Percentiles rank a stretch among this genome's conserved stretches.
Conservation (phyloP, 2,888 invertebrate genomes). For the Rhabditoides inermis region DNA sequence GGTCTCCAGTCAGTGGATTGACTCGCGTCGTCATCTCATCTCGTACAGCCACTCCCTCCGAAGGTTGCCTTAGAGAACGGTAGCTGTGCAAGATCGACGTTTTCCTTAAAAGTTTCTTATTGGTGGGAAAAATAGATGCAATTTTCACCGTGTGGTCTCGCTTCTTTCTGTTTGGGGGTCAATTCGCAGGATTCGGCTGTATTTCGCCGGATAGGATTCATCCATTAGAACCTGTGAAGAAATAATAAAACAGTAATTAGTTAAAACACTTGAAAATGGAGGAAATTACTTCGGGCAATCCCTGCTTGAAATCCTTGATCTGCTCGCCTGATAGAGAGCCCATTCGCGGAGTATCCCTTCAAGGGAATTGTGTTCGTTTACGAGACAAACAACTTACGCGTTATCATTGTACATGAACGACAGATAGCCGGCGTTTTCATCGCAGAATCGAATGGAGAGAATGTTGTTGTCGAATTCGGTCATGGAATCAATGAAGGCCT, state of each 20-base stretch:
- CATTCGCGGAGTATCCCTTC: constrained; percentile 15
- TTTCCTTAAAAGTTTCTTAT: constrained; percentile 18
- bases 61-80: constrained; percentile 14
- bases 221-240: constrained; percentile 21
- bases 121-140: too few relatives aligned
- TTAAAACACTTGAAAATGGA: too few relatives aligned
- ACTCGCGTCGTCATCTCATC: constrained; percentile 27
- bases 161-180: background rate
- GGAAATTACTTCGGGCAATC: constrained; percentile 31
- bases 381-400: constrained; percentile 1
- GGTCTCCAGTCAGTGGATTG: constrained; percentile 21
- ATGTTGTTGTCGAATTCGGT: too few relatives aligned
- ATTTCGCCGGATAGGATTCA: constrained; percentile 27
- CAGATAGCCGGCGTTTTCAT: constrained; percentile 33
- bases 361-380: background rate
- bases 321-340: constrained; percentile 33
- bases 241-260: background rate
- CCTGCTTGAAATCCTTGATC: constrained; percentile 39
- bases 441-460: constrained; percentile 34
- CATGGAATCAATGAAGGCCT: too few relatives aligned
- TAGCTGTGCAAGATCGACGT: constrained; percentile 24
- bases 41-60: constrained; percentile 22
- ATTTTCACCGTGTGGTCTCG: background rate
- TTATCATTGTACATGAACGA: constrained; percentile 22
- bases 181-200: constrained; percentile 10